Evolutionary conservation across 2,888 invertebrate genomes (phyloP).

Genomic region (Acrobasis repandana): DNA sequence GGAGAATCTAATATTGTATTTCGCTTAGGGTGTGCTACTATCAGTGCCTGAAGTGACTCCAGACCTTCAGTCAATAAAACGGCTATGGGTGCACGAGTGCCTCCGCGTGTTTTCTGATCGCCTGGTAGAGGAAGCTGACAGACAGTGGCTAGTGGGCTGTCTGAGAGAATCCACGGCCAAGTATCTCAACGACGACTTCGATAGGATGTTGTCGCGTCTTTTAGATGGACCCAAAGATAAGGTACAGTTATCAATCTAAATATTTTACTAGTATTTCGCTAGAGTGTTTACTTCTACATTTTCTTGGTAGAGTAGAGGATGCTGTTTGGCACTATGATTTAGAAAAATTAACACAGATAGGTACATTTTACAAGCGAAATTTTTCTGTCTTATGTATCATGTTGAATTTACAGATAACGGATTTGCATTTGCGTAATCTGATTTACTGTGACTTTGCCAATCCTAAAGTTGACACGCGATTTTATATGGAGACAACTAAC

Average conservation of each 20-base stretch:
- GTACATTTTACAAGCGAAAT: too few relatives aligned
- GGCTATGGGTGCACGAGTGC: slow-evolving; percentile 97
- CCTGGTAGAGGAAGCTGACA: slow-evolving; percentile 91
- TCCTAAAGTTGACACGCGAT: slow-evolving; percentile 93
- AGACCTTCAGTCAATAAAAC: slow-evolving; percentile 91
- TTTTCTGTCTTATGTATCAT: neutral
- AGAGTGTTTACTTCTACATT: too few relatives aligned
- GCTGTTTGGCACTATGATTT: too few relatives aligned
- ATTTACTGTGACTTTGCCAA: slow-evolving; percentile 98
- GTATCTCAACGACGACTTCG: slow-evolving; percentile 86
- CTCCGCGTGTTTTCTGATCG: slow-evolving; percentile 96
- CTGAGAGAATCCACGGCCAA: slow-evolving; percentile 84
- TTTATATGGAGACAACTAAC: slow-evolving; percentile 94
- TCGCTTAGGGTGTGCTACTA: slow-evolving; percentile 83
- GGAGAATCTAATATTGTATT: neutral
- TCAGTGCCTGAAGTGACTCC: slow-evolving; percentile 97
- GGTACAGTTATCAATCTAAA: slow-evolving; percentile 32
- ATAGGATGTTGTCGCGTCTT: slow-evolving; percentile 87
- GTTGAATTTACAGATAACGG: slow-evolving; percentile 84
- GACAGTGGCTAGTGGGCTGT: slow-evolving; percentile 90
- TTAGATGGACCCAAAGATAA: slow-evolving; percentile 48
- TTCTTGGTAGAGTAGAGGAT: too few relatives aligned
- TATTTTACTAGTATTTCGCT: too few relatives aligned
- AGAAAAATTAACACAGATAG: too few relatives aligned
- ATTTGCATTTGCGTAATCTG: slow-evolving; percentile 91